Percentiles rank a stretch among this genome's conserved stretches.
Conservation (phyloP, 2,888 invertebrate genomes). For the Rhynchonema sp. region DNA sequence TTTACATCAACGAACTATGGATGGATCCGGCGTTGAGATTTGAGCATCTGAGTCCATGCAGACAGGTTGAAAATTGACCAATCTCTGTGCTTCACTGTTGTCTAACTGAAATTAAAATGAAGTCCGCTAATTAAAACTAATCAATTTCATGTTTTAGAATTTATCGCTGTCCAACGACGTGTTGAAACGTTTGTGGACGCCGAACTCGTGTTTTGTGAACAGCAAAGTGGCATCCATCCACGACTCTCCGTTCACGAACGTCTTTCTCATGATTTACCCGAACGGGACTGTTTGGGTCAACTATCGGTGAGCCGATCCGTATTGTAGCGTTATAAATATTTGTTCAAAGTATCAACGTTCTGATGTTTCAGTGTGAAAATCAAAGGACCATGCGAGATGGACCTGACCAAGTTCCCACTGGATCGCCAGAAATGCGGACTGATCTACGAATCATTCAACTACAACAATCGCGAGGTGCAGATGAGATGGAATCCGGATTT, state of each 20-base stretch:
- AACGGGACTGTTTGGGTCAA: conserved; percentile 26
- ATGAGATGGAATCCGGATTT: conserved; percentile 13
- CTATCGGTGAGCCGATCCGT: conserved; percentile 12
- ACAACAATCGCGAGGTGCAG: conserved; percentile 25
- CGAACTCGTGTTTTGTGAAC: conserved; percentile 22
- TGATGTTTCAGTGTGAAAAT: conserved; percentile 17
- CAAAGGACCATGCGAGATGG: conserved; percentile 24
- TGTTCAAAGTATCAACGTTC: too few relatives aligned
- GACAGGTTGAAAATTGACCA: too few relatives aligned
- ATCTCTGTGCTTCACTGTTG: too few relatives aligned
- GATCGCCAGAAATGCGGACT: conserved; percentile 22
- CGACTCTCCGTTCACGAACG: conserved; percentile 23
- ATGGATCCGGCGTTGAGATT: conserved; percentile 16
- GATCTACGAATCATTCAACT: conserved; percentile 24
- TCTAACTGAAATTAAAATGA: too few relatives aligned
- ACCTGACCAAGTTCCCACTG: conserved; percentile 21
- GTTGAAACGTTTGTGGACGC: conserved; percentile 16
- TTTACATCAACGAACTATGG: conserved; percentile 25
- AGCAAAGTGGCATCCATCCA: conserved; percentile 25
- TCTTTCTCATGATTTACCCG: conserved; percentile 23
- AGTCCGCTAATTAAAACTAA: too few relatives aligned
- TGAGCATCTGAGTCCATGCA: conserved; percentile 23
- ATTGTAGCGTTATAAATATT: neutral
- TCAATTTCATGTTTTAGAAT: too few relatives aligned
- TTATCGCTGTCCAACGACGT: conserved; percentile 17